A percentile compares a stretch with the other conserved stretches of the same genome.
Evolutionary conservation across 2,888 invertebrate species (phyloP).

Genomic region (Petrolisthes manimaculis): DNA sequence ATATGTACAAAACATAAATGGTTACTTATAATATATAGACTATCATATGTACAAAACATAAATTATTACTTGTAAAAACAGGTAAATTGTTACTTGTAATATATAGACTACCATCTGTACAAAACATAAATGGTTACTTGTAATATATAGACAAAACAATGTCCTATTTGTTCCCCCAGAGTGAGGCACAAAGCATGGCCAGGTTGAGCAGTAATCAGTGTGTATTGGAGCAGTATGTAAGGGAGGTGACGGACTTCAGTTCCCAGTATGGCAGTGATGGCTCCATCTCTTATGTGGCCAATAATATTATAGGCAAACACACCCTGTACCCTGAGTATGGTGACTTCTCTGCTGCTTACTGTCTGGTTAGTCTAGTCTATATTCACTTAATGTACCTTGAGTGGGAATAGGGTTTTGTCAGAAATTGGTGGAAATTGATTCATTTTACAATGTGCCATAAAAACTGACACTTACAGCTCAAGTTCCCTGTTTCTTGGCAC

Average conservation of each 20-base stretch:
- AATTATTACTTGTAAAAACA: too few relatives aligned
- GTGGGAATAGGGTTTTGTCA: too few relatives aligned
- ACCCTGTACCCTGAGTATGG: slow-evolving; percentile 90
- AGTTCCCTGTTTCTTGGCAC: too few relatives aligned
- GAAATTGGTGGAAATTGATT: too few relatives aligned
- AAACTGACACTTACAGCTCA: too few relatives aligned
- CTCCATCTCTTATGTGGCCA: slow-evolving; percentile 89
- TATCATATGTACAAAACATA: too few relatives aligned
- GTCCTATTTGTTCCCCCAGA: not conserved
- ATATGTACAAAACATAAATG: too few relatives aligned
- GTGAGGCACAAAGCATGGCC: not conserved
- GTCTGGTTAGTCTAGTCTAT: slow-evolving; percentile 78
- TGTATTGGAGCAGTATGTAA: slow-evolving; percentile 81
- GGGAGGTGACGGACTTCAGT: slow-evolving; percentile 84
- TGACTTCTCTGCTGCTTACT: slow-evolving; percentile 90
- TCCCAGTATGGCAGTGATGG: slow-evolving; percentile 91
- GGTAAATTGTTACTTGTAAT: not conserved
- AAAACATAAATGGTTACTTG: not conserved
- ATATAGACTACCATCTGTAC: not conserved
- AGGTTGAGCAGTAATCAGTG: slow-evolving; percentile 33
- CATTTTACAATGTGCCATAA: too few relatives aligned
- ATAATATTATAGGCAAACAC: slow-evolving; percentile 86
- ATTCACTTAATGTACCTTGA: not conserved
- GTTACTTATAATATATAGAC: too few relatives aligned
- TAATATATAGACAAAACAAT: too few relatives aligned